These are phyloP conservation scores for Myopa testacea DNA, from an alignment of 2,888 invertebrate genomes.

Conservation along the genomic window DNA sequence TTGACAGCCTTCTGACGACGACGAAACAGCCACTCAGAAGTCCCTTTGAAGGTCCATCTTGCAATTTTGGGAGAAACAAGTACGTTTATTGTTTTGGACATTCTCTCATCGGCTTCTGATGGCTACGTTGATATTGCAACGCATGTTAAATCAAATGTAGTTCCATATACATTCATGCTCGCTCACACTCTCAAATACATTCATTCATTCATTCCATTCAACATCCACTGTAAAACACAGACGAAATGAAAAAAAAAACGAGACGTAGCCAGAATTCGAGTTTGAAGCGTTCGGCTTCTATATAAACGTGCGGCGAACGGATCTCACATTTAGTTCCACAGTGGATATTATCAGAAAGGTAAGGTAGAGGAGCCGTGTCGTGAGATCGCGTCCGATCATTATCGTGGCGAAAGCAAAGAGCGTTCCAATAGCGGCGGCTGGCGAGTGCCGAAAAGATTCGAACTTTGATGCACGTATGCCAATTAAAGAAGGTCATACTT, in stretches of 20 bases:
- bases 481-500: not conserved
- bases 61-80: no score
- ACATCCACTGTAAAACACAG: slow-evolving; percentile 18
- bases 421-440: not conserved
- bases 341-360: slow-evolving; percentile 62
- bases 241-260: slow-evolving; percentile 49
- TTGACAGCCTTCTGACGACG: no score
- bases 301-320: slow-evolving; percentile 64
- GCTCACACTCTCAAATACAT: slow-evolving; percentile 8
- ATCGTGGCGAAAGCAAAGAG: slow-evolving; percentile 15
- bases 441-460: slow-evolving; percentile 38
- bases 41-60: no score
- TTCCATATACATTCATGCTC: slow-evolving; percentile 33
- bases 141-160: slow-evolving; percentile 25
- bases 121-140: slow-evolving; percentile 9
- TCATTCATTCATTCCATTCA: slow-evolving; percentile 17
- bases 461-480: not conserved
- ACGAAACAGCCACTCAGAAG: no score
- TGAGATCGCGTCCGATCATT: not conserved
- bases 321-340: slow-evolving; percentile 66
- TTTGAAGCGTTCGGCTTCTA: slow-evolving; percentile 55
- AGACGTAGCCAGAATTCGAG: slow-evolving; percentile 50
- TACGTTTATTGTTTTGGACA: no score
- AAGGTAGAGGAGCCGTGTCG: slow-evolving; percentile 42
- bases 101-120: not conserved